Base-by-base conservation (phyloP, 2,888 invertebrate genomes). In the Enchytraeus crypticus region DNA sequence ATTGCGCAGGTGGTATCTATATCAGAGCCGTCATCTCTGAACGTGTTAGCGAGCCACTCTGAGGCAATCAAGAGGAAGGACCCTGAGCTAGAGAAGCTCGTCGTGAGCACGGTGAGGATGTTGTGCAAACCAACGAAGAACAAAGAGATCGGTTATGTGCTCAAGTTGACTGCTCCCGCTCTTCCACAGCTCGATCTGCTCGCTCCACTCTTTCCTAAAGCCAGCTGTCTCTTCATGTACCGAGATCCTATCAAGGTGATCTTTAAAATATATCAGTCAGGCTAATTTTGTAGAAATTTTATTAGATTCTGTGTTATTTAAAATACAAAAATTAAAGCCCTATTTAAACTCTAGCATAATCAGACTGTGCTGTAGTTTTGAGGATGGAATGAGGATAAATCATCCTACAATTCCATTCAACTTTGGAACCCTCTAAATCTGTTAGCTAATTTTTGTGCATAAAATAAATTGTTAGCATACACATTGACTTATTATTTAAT, bases 101-200 rank as follows among this genome's bases (percentile, higher is more conserved):
- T 54, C 14, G 43, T 26, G 11, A 55, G 51, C 46, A 56, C 56
- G n/a, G 55, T 63, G 23, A 34, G 57, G 3, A 32, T 64, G 53
- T 53, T 64, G 11, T 64, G 64, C 57, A 63, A 64, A 26, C 64
- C 61, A 32, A 63, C 56, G 8, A 27, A 21, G n/a, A 18, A 14
- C 43, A 57, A 60, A 14, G 53, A 38, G 23, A 38, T 45, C 8
- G 56, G 38, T 3, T 64, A 54, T 30, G 57, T 54, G 23, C 54
- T 64, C 30, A 64, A 64, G 45, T 23, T 64, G 14, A 51, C 55
- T 21, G 46, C 53, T 5, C 61, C 59, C 5, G 33, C 60, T 26
- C 60, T 60, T 43, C 53, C 26, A 11, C 45, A 46, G n/a, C 30
- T 51, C 3, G 53, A 57, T 1, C 8, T 38, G 14, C 34, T 64